Evolutionary conservation across 2,888 invertebrate species (phyloP), one percentile per base, ranked within the genome.

Genomic region (Caenorhabditis virilis): DNA sequence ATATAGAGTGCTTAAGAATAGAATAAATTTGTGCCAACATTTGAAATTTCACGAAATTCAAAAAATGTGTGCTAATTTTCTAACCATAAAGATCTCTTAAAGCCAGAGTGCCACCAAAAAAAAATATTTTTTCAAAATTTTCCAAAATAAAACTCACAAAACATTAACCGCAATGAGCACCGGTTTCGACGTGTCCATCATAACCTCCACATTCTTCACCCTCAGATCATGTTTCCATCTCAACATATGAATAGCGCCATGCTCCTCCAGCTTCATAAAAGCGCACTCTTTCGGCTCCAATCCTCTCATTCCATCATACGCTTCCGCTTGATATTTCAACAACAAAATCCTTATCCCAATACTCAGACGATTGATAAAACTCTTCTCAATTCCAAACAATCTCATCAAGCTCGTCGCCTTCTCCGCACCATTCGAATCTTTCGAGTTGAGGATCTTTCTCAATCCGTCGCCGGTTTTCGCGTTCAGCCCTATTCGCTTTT

Each of bases 161-260:
- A 53, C 25, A 27, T 62, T 62, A 0, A 50, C 48, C 1, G 54
- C 55, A 30, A 54, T 68, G 41, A 41, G 38, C 23, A 62, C 41
- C 7, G 74, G 76, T 22, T 62, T 49, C 11, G 74, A 59, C 4
- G 71, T 62, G 47, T 78, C 72, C 22, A 79, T 69, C 78, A 79
- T 78, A 23, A 54, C 46, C 15, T 54, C 49, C 9, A 67, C 68
- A 50, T 79, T 79, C 33, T 54, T 52, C 15, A 67, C 52, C 1
- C 79, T 70, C 22, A 78, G 62, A 47, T 79, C 79, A 25, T 62
- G 39, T 16, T 61, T 64, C 65, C 64, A 71, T 11, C 71, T 49
- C 11, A 56, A 25, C 16, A 35, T 33, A 0, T 48, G 26, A 41
- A 68, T 63, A 18, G 22, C n/a, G 5, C 11, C 6, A 20, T 27